Conservation (phyloP, 2,797 vertebrate genomes). For the Pempheris klunzingeri region DNA sequence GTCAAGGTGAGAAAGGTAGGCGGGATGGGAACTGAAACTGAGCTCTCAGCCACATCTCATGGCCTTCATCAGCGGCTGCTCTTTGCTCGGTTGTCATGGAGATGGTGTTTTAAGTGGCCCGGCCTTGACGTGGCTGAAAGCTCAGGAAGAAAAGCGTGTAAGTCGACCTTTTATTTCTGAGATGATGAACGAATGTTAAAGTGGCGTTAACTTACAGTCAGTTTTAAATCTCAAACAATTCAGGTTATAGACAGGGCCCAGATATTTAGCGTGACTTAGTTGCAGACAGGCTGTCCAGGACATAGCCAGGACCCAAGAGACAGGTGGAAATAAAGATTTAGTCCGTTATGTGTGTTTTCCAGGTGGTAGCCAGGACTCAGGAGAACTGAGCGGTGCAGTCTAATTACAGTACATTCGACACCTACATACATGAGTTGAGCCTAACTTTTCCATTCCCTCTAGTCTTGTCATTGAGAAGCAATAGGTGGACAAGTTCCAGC, state of each 20-base stretch:
- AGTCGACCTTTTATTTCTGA: too few relatives aligned
- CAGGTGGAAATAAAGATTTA: conserved; percentile 5
- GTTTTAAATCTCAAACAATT: not conserved
- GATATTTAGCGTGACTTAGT: not conserved
- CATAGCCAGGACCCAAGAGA: conserved; percentile 39
- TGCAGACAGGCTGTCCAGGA: conserved; percentile 49
- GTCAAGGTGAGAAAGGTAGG: too few relatives aligned
- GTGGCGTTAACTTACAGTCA: not conserved
- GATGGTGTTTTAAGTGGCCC: too few relatives aligned
- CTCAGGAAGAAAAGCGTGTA: not conserved
- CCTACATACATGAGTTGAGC: conserved; percentile 41
- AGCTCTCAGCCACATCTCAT: conserved; percentile 1
- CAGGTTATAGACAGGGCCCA: conserved; percentile 27
- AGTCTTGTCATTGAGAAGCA: not conserved
- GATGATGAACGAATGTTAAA: not conserved
- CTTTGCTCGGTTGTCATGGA: not conserved
- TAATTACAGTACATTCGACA: conserved; percentile 75
- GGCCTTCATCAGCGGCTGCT: not conserved
- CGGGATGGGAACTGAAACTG: too few relatives aligned
- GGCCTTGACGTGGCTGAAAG: not conserved
- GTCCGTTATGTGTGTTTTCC: conserved; percentile 39
- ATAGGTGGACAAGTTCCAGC: conserved; percentile 35
- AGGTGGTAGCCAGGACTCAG: conserved; percentile 47
- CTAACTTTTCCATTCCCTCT: conserved; percentile 15
- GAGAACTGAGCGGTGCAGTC: conserved; percentile 36